Base-by-base conservation (phyloP, 1,140 invertebrate genomes). In the Listronotus bonariensis region DNA sequence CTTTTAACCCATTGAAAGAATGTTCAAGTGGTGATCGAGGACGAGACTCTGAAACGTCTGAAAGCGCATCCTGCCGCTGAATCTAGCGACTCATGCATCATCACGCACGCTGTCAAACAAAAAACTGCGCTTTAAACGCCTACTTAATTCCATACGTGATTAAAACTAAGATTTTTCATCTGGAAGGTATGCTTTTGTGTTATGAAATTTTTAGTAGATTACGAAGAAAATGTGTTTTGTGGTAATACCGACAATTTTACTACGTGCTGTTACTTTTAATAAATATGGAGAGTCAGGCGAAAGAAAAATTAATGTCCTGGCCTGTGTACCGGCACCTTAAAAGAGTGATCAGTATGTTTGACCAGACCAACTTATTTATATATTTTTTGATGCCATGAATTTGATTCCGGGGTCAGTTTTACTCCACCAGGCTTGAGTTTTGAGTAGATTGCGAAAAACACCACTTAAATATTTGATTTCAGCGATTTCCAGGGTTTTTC, bases 31-130 rank as follows among this genome's bases (percentile, higher is more conserved):
- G 31, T 51, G 48, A 51, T 31, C 20, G 20, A 18, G 42, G 42
- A 5, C n/a, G n/a, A 18, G 46, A 4, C 46, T 54, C 14, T n/a
- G 17, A 48, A 48, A 48, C 6, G 18, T 18, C 45, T 36, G 34
- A 36, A 36, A 36, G 48, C 12, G 17, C 31, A 12, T 20, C 48
- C 48, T 20, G 18, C 36, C n/a, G 9, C 46, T 49, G 46, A 49
- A 49, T 49, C 46, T 18, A 49, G 36, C 11, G 15, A 38, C 36
- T 15, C 32, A 54, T 54, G 51, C 51, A 15, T 17, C 31, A 38
- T 54, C 51, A 54, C 51, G 51, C 51, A 10, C 51, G 32, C 32
- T 36, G 18, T 17, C 51, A 54, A 54, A 54, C 51, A 54, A 54
- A 38, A 31, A 14, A n/a, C 51, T 54, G 36, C 51, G 12, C 17